Evolutionary conservation across 2,113 vertebrate species (phyloP), one percentile per base, ranked within the genome.

Genomic region (crab-eating macaque (Macaca fascicularis)): DNA sequence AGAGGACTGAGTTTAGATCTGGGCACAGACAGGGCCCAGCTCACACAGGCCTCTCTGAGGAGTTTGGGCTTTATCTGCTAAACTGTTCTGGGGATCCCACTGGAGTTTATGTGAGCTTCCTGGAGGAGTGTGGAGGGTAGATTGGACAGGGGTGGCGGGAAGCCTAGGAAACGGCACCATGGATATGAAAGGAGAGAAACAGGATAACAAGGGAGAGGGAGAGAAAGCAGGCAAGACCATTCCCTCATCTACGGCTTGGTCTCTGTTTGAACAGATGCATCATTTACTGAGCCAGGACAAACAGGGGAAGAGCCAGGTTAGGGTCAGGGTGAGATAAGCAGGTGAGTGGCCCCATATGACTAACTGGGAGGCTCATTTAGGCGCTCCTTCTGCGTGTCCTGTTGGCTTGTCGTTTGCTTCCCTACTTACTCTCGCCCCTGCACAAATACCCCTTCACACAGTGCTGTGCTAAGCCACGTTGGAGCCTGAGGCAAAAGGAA

Each of bases 121-220:
- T 22, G 35, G 35, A 38, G 35, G 20, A 40, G n/a, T 32, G 93
- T n/a, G 85, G 40, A 43, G 27, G 50, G 8, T 30, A 45, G 64
- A 43, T 10, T 22, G 43, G 30, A 88, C 10, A 0, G 1, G 35
- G 35, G 22, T 14, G 52, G 35, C 2, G 0, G 57, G 35, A 52
- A 50, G 43, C 16, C 40, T 8, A 17, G 80, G 40, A 74, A 83
- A 38, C 14, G 0, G 78, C 12, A 11, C 38, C 38, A 11, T 20
- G 57, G 38, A 82, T 30, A 25, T 17, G 48, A 35, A 64, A 45
- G 12, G 43, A 52, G 30, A 70, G 84, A 57, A 45, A 43, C 45
- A 69, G 25, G 32, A 3, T 13, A 27, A 22, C 11, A 38, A 8
- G 25, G 81, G 8, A 30, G 57, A 30, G 81, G 5, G 38, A 61